phyloP scores from a whole-genome alignment of 2,888 invertebrate species.

The Nomada ruficornis region DNA sequence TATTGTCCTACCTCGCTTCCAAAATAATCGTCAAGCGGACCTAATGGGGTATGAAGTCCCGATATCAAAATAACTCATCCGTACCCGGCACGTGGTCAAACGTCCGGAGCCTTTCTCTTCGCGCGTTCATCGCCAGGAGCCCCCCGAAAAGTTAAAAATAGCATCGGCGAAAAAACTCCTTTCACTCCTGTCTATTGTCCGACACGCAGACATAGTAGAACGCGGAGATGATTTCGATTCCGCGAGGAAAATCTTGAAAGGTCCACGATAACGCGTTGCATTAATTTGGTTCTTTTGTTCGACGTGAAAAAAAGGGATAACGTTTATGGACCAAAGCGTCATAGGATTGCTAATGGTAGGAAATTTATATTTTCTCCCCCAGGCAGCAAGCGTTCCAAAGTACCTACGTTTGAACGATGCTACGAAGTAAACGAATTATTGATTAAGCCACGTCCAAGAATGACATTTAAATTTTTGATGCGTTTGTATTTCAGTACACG shows the following conservation, averaged over 20 bases:
- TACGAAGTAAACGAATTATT: slow-evolving; percentile 57
- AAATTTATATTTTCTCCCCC: background rate
- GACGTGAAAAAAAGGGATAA: background rate
- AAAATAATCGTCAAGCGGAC: slow-evolving; percentile 80
- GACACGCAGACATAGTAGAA: slow-evolving; percentile 57
- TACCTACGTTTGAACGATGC: slow-evolving; percentile 46
- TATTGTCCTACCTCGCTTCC: slow-evolving; percentile 79
- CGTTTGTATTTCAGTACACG: slow-evolving; percentile 50
- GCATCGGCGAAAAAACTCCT: slow-evolving; percentile 65
- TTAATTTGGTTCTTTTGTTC: slow-evolving; percentile 30
- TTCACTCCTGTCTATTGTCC: slow-evolving; percentile 67
- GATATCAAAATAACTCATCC: slow-evolving; percentile 82
- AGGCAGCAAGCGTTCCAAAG: background rate
- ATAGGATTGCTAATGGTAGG: background rate
- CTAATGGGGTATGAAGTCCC: slow-evolving; percentile 83
- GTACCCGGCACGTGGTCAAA: slow-evolving; percentile 73
- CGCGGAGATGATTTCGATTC: slow-evolving; percentile 14
- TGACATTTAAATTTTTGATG: slow-evolving; percentile 63
- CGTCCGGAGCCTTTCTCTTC: slow-evolving; percentile 56
- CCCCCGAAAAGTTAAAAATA: slow-evolving; percentile 68
- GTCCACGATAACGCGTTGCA: slow-evolving; percentile 32
- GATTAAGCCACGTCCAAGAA: slow-evolving; percentile 63
- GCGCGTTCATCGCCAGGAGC: slow-evolving; percentile 35
- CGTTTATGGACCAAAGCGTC: background rate
- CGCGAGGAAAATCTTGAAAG: slow-evolving; percentile 59